These are phyloP conservation scores for Aradus depressus DNA, from an alignment of 2,888 invertebrate genomes.

Conservation along the genomic window DNA sequence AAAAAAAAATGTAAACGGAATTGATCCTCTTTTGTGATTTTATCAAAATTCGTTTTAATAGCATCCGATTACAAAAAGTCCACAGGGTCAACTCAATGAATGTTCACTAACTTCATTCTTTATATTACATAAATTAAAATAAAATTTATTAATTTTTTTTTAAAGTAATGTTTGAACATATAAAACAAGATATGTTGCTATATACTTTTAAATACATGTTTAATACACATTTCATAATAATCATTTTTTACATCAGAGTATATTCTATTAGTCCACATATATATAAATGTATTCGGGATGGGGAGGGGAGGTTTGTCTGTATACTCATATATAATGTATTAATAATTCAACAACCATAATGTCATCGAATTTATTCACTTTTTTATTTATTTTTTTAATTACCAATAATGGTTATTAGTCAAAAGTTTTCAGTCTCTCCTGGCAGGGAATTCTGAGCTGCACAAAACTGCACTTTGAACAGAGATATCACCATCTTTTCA, in stretches of 20 bases:
- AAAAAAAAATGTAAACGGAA: too few species aligned
- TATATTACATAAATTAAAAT: slow-evolving; percentile 20
- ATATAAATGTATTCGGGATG: slow-evolving; percentile 10
- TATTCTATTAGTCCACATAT: slow-evolving; percentile 1
- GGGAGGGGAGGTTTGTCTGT: too few species aligned
- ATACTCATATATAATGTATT: slow-evolving; percentile 9
- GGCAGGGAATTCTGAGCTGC: slow-evolving; percentile 12
- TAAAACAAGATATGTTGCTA: slow-evolving; percentile 19
- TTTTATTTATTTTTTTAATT: neutral
- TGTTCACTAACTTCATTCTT: too few species aligned
- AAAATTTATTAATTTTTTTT: too few species aligned
- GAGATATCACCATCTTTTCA: too few species aligned
- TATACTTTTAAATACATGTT: slow-evolving; percentile 14
- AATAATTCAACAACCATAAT: slow-evolving; percentile 15
- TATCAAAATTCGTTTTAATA: too few species aligned
- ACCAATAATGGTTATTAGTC: neutral
- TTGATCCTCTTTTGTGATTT: too few species aligned
- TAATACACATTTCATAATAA: slow-evolving; percentile 1
- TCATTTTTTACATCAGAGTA: slow-evolving; percentile 1
- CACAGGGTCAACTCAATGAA: too few species aligned
- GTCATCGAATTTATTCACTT: slow-evolving; percentile 4
- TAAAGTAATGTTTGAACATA: slow-evolving; percentile 18
- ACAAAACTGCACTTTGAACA: slow-evolving; percentile 9
- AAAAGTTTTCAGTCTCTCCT: slow-evolving; percentile 13
- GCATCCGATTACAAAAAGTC: too few species aligned